A percentile compares a stretch with the other conserved stretches of the same genome.
phyloP scores from a whole-genome alignment of 2,797 vertebrate genomes.

The Phrynocephalus forsythii region DNA sequence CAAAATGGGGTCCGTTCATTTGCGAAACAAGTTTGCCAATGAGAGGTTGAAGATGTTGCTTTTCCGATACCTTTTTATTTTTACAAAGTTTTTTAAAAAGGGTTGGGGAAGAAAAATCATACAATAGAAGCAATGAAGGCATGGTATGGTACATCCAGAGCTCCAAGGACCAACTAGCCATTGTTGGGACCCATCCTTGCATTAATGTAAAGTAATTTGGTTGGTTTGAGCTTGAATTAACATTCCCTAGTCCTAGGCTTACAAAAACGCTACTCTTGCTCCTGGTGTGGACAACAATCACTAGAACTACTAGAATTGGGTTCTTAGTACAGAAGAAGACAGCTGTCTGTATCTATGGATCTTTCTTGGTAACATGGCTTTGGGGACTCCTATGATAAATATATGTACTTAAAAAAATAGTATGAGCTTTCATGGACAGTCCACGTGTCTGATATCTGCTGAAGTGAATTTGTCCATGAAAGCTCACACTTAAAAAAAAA shows the following conservation, averaged over 20 bases:
- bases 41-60: not conserved
- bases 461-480: too few relatives aligned
- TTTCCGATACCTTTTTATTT: not conserved
- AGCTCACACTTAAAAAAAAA: too few relatives aligned
- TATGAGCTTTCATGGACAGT: too few relatives aligned
- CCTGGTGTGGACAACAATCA: too few relatives aligned
- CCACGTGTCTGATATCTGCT: too few relatives aligned
- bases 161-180: not conserved
- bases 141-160: not conserved
- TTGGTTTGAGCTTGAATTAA: not conserved
- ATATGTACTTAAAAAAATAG: not conserved
- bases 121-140: not conserved
- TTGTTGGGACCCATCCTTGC: not conserved
- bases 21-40: not conserved
- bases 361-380: not conserved
- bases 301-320: not conserved
- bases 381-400: not conserved
- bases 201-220: not conserved
- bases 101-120: not conserved
- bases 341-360: not conserved
- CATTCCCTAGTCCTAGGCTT: not conserved
- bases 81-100: not conserved
- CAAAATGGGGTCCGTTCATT: not conserved
- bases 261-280: not conserved
- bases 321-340: not conserved